Evolutionary conservation across 2,797 vertebrate species (phyloP), one percentile per base, ranked within the genome.

Genomic region (Propithecus deckenii): DNA sequence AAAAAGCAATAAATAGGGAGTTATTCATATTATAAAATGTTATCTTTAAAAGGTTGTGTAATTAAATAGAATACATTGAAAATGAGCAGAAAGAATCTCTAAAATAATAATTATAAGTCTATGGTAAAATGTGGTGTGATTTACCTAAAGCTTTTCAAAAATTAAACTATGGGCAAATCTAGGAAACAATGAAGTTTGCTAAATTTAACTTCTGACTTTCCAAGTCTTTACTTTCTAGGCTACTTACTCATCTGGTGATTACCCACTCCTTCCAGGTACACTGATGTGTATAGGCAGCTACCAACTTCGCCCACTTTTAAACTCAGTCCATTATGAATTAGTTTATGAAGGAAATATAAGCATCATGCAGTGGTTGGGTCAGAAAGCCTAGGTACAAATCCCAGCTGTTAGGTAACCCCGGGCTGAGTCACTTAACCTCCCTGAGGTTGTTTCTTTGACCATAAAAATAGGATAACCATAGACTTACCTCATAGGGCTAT

Each of bases 111-210:
- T 35, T 63, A 3, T 52, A 87, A 74, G 46, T 14, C 81, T 59
- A 32, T 85, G 74, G 25, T 50, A 91, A 95, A 84, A 89, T 22
- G 57, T 12, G 0, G 14, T 78, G 22, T 89, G 78, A 93, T 88
- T 92, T 88, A 69, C 48, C 18, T 35, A 65, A 38, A 87, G 28
- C 18, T 96, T 97, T 95, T 88, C 43, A 90, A 86, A 35, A 86
- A 93, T 94, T 86, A 91, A 95, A 86, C 41, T 92, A 71, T 59
- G 30, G 76, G 28, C 23, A 92, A 92, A 32, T 55, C 5, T 30
- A 86, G 48, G 69, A 84, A 85, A 87, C 7, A 75, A 52, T 59
- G 23, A 88, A 85, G 46, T 89, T 85, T 59, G 20, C 35, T 32
- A 95, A 93, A 8, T 86, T 90, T 89, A 52, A 94, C n/a, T 81